These are phyloP conservation scores for Coregonus suidteri DNA, from an alignment of 2,797 vertebrate species.

Conservation along the genomic window DNA sequence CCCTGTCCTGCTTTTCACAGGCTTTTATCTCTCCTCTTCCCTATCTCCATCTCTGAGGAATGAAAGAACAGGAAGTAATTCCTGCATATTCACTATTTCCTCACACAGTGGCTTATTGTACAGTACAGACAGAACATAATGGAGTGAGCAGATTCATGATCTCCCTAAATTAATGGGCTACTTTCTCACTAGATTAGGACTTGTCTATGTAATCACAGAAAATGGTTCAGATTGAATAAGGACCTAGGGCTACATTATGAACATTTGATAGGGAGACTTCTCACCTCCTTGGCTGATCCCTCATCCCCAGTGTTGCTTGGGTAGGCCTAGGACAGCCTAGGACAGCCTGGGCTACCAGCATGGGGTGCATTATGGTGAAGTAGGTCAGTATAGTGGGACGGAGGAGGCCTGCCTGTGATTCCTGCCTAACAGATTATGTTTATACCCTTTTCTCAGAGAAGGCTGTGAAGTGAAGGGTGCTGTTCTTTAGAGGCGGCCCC, in stretches of 20 bases:
- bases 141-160: slow-evolving; percentile 46
- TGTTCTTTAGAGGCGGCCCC: no score
- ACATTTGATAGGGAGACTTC: background rate
- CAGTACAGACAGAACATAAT: slow-evolving; percentile 38
- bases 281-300: background rate
- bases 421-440: no score
- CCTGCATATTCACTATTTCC: slow-evolving; percentile 53
- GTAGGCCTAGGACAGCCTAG: background rate
- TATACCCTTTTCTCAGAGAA: no score
- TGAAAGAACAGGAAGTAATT: slow-evolving; percentile 54
- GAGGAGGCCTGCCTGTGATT: no score
- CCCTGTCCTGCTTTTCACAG: slow-evolving; percentile 46
- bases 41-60: slow-evolving; percentile 45
- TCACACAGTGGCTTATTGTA: no score
- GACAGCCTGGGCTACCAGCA: no score
- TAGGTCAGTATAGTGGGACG: no score
- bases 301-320: background rate
- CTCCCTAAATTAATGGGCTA: slow-evolving; percentile 39
- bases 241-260: background rate
- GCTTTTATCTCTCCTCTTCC: slow-evolving; percentile 51
- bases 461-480: no score
- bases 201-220: background rate
- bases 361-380: no score
- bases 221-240: background rate
- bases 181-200: background rate